These are phyloP conservation scores for Tenthredo amoena DNA, from an alignment of 2,888 invertebrate species.

Conservation along the genomic window DNA sequence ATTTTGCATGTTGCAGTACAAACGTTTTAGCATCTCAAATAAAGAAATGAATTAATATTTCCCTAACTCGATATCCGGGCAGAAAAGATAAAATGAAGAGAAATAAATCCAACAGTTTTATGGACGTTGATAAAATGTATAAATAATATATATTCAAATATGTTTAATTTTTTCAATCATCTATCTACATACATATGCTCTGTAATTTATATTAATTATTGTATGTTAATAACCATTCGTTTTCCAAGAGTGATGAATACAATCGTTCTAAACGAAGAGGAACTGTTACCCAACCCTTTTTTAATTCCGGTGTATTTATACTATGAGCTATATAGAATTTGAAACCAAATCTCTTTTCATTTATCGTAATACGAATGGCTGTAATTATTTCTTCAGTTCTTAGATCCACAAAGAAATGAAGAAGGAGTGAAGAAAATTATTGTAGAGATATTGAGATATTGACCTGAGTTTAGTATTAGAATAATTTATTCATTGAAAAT, in stretches of 20 bases:
- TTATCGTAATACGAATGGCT: neutral
- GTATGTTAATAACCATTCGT: neutral
- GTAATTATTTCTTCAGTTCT: conserved; percentile 1
- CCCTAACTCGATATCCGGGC: neutral
- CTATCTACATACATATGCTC: neutral
- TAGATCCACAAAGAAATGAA: neutral
- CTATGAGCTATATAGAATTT: neutral
- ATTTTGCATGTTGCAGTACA: neutral
- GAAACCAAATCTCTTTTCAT: neutral
- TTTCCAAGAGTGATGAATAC: conserved; percentile 3
- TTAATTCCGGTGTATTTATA: neutral
- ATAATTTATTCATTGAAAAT: neutral
- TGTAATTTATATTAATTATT: conserved; percentile 1
- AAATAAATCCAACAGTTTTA: neutral
- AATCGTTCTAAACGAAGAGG: neutral
- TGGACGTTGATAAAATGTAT: neutral
- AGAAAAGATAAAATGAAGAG: neutral
- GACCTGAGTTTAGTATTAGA: neutral
- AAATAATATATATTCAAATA: conserved; percentile 19
- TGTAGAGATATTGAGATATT: neutral
- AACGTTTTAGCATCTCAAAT: neutral
- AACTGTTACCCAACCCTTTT: neutral
- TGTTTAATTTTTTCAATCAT: neutral
- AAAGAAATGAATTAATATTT: neutral
- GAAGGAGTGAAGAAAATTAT: neutral